Percentiles rank a stretch among this genome's conserved stretches.
Evolutionary conservation across 2,113 vertebrate genomes (phyloP).

Genomic region (Shinisaurus crocodilurus): DNA sequence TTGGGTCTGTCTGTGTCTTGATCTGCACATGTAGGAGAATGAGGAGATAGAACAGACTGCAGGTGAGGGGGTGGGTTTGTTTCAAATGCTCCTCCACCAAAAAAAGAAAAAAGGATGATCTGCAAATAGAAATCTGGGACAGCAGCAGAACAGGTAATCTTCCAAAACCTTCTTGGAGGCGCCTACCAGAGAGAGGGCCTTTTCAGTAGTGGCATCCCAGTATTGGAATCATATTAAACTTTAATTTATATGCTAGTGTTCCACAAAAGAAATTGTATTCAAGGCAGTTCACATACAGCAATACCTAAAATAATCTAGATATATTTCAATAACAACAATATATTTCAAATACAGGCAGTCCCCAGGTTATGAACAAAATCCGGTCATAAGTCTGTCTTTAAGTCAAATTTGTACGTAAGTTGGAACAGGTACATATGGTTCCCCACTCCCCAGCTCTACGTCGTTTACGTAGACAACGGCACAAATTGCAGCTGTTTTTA

Average conservation of each 20-base stretch:
- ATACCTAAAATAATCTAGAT: neutral
- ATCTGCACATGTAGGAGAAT: neutral
- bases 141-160: neutral
- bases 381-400: too few relatives aligned
- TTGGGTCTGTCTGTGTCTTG: neutral
- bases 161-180: neutral
- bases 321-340: neutral
- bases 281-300: neutral
- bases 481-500: too few relatives aligned
- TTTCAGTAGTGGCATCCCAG: neutral
- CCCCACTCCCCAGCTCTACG: too few relatives aligned
- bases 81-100: too few relatives aligned
- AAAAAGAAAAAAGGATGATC: neutral
- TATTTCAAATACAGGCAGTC: too few relatives aligned
- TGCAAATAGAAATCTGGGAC: neutral
- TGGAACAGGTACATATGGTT: too few relatives aligned
- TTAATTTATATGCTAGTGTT: neutral
- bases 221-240: neutral
- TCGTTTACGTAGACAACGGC: too few relatives aligned
- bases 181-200: neutral
- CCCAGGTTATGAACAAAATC: too few relatives aligned
- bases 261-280: too few relatives aligned
- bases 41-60: neutral
- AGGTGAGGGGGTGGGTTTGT: too few relatives aligned
- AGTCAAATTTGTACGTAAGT: too few relatives aligned